Base-by-base conservation (phyloP, 2,888 invertebrate species). In the Ectemnius cavifrons region DNA sequence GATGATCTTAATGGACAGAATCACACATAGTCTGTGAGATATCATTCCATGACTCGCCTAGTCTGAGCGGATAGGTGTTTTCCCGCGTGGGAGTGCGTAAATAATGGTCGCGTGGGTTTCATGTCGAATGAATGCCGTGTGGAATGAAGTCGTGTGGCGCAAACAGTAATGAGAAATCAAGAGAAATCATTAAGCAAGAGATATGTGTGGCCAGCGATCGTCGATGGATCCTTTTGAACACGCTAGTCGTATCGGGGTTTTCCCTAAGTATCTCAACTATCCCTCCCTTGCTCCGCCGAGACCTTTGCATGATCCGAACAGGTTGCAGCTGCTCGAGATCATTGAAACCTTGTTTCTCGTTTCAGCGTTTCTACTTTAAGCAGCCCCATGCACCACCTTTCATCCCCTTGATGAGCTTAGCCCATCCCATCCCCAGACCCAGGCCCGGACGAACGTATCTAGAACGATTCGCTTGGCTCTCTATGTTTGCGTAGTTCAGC, bases 181-280 rank as follows among this genome's bases (percentile, higher is more conserved):
- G 63, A 58, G 68, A 71, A 23, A 20, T 23, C 66, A 74, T 67
- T 60, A 75, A 73, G 61, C 52, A 71, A 77, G 77, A 76, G 76
- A 73, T 23, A 73, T 66, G 75, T 77, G 76, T 76, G 23, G 67
- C 66, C 73, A 63, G 77, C 77, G 77, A 78, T 78, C 77, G 77
- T 76, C 67, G 70, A 78, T 78, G 77, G 77, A 78, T 78, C 76
- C 76, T 76, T 78, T 77, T 61, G 3, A 67, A 76, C 73, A 56
- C 52, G 52, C 77, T 78, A 78, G 47, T 70, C 62, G 77, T 69
- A 69, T 37, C 37, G 76, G 77, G 77, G 77, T 77, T 73, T 69
- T 77, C 76, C 77, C 76, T 76, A 67, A 45, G 60, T 66, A 46
- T 63, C 56, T 72, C 63, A 57, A 65, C 18, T 75, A 75, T 61